phyloP scores from a whole-genome alignment of 2,888 invertebrate species.

The Drosophila villosipedis region DNA sequence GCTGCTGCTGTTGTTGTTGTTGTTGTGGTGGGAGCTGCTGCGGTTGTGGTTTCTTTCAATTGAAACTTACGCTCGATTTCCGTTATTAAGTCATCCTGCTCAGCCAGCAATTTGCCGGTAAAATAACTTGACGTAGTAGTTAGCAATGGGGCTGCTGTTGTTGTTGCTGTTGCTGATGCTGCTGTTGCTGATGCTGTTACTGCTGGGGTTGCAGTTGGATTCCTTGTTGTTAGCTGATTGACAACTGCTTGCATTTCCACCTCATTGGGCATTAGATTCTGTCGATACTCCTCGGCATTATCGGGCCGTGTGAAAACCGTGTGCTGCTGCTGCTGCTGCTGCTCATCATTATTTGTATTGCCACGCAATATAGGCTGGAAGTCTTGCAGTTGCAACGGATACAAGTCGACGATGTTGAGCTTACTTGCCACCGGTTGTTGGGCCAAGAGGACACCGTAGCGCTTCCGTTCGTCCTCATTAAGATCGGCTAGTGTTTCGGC shows the following conservation, averaged over 20 bases:
- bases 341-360: slow-evolving; percentile 70
- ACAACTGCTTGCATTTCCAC: slow-evolving; percentile 52
- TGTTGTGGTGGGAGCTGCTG: slow-evolving; percentile 30
- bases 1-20: slow-evolving; percentile 12
- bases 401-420: slow-evolving; percentile 83
- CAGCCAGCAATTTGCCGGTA: slow-evolving; percentile 83
- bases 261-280: slow-evolving; percentile 79
- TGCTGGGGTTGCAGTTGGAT: background rate
- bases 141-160: slow-evolving; percentile 19
- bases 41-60: slow-evolving; percentile 73
- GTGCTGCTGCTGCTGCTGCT: slow-evolving; percentile 71
- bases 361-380: slow-evolving; percentile 68
- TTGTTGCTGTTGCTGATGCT: slow-evolving; percentile 17
- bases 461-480: slow-evolving; percentile 61
- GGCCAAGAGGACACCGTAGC: slow-evolving; percentile 58
- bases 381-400: slow-evolving; percentile 83
- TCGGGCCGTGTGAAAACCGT: slow-evolving; percentile 69
- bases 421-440: slow-evolving; percentile 74
- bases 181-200: slow-evolving; percentile 14
- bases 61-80: slow-evolving; percentile 85
- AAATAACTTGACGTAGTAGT: slow-evolving; percentile 70
- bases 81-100: slow-evolving; percentile 84
- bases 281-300: slow-evolving; percentile 62
- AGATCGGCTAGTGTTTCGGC: slow-evolving; percentile 69
- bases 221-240: slow-evolving; percentile 12